Conservation (phyloP, 2,113 vertebrate species). For the Rhabdomys dilectus region DNA sequence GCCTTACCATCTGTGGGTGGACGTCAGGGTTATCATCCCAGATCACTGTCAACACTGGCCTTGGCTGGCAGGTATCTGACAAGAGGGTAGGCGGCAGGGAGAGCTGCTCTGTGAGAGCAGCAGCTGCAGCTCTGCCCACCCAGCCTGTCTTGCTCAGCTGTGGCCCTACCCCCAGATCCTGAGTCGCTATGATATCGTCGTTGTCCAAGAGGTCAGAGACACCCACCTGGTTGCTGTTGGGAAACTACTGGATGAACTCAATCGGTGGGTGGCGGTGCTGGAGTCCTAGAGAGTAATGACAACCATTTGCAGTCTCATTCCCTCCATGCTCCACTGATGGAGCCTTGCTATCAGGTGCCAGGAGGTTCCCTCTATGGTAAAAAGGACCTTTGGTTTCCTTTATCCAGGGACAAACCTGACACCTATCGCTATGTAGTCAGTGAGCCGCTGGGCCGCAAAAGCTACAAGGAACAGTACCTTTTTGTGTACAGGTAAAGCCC, state of each 20-base stretch:
- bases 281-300: background rate
- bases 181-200: slow-evolving; percentile 88
- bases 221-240: slow-evolving; percentile 87
- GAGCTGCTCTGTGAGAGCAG: background rate
- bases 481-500: slow-evolving; percentile 92
- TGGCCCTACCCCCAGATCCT: slow-evolving; percentile 87
- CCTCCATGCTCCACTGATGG: background rate
- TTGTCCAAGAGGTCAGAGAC: slow-evolving; percentile 96
- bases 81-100: no score
- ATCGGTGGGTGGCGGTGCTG: slow-evolving; percentile 85
- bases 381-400: background rate
- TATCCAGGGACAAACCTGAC: slow-evolving; percentile 77
- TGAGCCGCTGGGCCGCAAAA: slow-evolving; percentile 89
- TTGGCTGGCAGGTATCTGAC: background rate
- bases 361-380: background rate
- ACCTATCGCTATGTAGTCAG: slow-evolving; percentile 88
- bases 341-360: background rate
- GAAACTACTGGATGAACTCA: slow-evolving; percentile 90
- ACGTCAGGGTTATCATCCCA: background rate
- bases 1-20: background rate
- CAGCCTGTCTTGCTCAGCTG: background rate
- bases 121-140: background rate
- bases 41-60: background rate
- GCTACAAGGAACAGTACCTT: slow-evolving; percentile 94
- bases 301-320: rapidly evolving